phyloP scores from a whole-genome alignment of 2,797 vertebrate species.

The Yasuhikotakia modesta region DNA sequence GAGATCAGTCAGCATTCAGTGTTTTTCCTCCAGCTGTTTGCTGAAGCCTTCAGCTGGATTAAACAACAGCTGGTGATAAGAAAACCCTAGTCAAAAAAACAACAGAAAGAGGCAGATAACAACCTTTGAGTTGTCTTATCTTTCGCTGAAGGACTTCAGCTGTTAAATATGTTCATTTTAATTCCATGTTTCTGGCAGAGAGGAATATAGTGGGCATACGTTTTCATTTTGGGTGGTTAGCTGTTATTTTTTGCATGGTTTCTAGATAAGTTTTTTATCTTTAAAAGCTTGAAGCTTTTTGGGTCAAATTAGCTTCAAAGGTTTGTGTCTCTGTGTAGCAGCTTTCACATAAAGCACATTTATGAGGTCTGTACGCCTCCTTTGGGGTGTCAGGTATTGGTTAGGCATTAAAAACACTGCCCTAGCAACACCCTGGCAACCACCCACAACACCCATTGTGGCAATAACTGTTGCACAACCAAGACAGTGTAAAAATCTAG shows the following conservation, averaged over 20 bases:
- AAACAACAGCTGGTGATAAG: constrained; percentile 39
- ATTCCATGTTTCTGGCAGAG: not conserved
- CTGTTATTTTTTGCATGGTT: constrained; percentile 5
- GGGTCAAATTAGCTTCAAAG: not conserved
- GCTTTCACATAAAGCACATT: not conserved
- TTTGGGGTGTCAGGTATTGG: not conserved
- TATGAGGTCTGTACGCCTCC: not conserved
- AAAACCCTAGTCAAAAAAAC: constrained; percentile 12
- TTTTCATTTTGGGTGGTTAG: not conserved
- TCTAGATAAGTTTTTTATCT: constrained; percentile 18
- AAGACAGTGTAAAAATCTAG: not conserved
- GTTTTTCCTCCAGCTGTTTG: constrained; percentile 14
- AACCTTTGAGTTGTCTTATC: constrained; percentile 28
- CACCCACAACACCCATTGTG: not conserved
- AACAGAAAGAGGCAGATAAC: constrained; percentile 14
- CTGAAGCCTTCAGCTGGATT: constrained; percentile 19
- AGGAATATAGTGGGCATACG: not conserved
- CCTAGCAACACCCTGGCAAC: not conserved
- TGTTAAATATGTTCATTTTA: constrained; percentile 10
- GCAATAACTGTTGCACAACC: no score
- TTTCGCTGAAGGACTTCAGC: constrained; percentile 35
- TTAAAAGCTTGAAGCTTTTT: constrained; percentile 1
- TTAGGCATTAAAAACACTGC: not conserved
- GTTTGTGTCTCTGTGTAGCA: not conserved
- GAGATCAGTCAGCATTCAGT: not conserved